Evolutionary conservation across 2,888 invertebrate genomes (phyloP).

Genomic region (Spisula subtruncata): DNA sequence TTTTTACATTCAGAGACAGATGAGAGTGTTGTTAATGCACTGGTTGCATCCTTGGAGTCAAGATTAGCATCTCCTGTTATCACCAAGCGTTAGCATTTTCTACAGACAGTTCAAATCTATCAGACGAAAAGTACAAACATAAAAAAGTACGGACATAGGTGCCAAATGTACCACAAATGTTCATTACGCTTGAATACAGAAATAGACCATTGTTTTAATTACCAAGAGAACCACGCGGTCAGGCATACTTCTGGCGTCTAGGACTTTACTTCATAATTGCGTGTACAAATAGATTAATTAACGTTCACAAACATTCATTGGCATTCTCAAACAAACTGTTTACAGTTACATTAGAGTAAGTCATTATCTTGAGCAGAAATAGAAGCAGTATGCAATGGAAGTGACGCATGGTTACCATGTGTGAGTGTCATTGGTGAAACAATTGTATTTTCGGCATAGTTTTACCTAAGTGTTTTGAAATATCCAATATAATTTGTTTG

Average conservation of each 20-base stretch:
- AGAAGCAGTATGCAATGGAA: neutral
- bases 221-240: neutral
- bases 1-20: conserved; percentile 96
- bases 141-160: neutral
- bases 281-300: too few relatives aligned
- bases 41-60: conserved; percentile 95
- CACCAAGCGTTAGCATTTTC: neutral
- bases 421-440: too few relatives aligned
- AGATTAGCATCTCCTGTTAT: conserved; percentile 89
- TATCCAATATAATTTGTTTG: too few relatives aligned
- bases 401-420: neutral
- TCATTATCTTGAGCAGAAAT: neutral
- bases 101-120: neutral
- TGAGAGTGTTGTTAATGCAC: conserved; percentile 95
- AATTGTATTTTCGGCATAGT: too few relatives aligned
- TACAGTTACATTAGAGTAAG: neutral
- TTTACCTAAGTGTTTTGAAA: too few relatives aligned
- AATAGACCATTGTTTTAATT: conserved; percentile 10
- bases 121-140: neutral
- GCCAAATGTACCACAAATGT: neutral
- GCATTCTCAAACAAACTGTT: neutral
- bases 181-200: neutral
- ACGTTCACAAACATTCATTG: too few relatives aligned
- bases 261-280: neutral
- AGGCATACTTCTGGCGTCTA: neutral